Conservation (phyloP, 2,888 invertebrate genomes). For the Pyrrhosoma nymphula region DNA sequence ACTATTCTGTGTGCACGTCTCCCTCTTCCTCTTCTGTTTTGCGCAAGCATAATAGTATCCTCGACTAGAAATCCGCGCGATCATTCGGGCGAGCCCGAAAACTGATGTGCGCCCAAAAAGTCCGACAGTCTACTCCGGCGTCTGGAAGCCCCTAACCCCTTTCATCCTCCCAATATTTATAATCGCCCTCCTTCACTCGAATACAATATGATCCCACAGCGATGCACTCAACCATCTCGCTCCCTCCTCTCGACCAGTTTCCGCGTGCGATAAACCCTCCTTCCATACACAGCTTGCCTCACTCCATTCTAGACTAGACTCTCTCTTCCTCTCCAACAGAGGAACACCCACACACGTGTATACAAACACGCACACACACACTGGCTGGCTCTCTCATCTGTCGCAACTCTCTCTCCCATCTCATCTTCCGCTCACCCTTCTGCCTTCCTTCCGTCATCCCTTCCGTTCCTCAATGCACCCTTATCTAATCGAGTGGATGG, state of each 20-base stretch:
- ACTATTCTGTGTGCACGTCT: not conserved
- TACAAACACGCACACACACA: not conserved
- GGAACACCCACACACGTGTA: not conserved
- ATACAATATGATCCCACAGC: slow-evolving; percentile 10
- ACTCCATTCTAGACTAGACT: not conserved
- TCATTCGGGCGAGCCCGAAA: not conserved
- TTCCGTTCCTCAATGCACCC: not conserved
- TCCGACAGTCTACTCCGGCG: not conserved
- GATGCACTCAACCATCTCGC: not conserved
- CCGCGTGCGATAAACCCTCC: not conserved
- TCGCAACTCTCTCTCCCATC: not conserved
- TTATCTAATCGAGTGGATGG: slow-evolving; percentile 39
- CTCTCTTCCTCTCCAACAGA: not conserved
- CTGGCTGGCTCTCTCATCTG: not conserved
- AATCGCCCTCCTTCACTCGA: slow-evolving; percentile 7
- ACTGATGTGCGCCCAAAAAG: not conserved
- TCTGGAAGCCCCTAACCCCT: not conserved
- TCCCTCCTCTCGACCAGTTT: not conserved
- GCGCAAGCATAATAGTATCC: not conserved
- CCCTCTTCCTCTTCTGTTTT: not conserved
- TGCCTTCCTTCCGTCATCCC: slow-evolving; percentile 1
- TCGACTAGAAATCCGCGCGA: not conserved
- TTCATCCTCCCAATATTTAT: slow-evolving; percentile 29
- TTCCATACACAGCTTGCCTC: not conserved
- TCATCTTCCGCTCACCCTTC: not conserved